phyloP scores from a whole-genome alignment of 2,888 invertebrate genomes.

The Plagodis pulveraria region DNA sequence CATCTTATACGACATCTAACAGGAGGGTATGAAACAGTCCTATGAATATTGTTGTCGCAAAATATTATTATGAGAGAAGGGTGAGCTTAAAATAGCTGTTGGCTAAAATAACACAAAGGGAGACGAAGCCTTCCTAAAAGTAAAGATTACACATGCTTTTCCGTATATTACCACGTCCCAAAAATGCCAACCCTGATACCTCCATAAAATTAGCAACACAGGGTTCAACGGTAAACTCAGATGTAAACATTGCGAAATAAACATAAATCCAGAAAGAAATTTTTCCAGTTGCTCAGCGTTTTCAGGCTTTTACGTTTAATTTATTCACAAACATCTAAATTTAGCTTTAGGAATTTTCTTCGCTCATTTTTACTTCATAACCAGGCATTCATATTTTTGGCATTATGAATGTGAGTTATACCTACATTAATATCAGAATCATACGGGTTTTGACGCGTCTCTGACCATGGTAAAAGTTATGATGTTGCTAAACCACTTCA shows the following conservation, averaged over 20 bases:
- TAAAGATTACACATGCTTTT: constrained; percentile 24
- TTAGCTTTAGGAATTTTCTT: constrained; percentile 23
- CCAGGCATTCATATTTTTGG: constrained; percentile 14
- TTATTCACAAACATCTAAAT: constrained; percentile 38
- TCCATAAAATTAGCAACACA: constrained; percentile 31
- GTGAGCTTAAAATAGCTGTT: neutral
- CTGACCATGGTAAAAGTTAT: no score
- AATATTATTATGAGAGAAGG: neutral
- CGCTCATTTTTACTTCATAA: constrained; percentile 21
- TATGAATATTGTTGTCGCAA: neutral
- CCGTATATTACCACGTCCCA: constrained; percentile 17
- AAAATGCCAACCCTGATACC: constrained; percentile 16
- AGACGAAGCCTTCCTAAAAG: constrained; percentile 14
- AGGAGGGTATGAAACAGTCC: no score
- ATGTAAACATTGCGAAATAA: constrained; percentile 32
- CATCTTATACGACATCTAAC: no score
- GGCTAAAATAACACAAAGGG: neutral
- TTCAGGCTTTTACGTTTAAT: constrained; percentile 33
- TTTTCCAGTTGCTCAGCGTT: constrained; percentile 30
- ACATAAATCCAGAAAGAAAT: constrained; percentile 34
- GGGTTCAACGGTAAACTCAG: constrained; percentile 33
- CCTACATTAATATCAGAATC: neutral
- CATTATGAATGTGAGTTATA: constrained; percentile 10
- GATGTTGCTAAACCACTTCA: no score
- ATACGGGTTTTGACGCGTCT: no score